A percentile compares a stretch with the other conserved stretches of the same genome.
Evolutionary conservation across 2,113 vertebrate genomes (phyloP).

Genomic region (Shinisaurus crocodilurus): DNA sequence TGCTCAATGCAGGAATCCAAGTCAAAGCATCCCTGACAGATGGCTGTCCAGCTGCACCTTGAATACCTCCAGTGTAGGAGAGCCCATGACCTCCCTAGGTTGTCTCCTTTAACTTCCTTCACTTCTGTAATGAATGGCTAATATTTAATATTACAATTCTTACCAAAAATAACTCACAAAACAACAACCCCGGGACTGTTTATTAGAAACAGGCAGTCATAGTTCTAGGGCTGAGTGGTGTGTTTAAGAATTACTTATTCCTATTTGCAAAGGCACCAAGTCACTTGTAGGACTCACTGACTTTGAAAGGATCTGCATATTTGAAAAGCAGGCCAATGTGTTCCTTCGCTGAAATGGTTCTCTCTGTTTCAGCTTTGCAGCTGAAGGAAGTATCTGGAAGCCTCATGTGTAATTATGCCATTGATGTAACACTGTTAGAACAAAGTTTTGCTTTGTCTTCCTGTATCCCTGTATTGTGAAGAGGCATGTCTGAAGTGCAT

Average conservation of each 20-base stretch:
- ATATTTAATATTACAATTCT: background rate
- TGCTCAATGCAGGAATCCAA: too few species aligned
- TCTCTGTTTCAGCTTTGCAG: background rate
- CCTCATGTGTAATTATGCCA: accelerated
- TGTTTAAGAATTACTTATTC: background rate
- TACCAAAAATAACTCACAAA: background rate
- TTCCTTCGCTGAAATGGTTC: background rate
- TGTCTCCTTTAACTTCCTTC: background rate
- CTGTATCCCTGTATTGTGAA: background rate
- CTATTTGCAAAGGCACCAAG: background rate
- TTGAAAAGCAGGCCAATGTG: background rate
- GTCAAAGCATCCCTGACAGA: too few species aligned
- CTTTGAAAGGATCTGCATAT: background rate
- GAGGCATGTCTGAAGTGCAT: conserved; percentile 30
- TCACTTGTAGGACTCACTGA: background rate
- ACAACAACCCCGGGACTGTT: background rate
- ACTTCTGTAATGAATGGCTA: accelerated
- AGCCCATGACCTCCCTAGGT: too few species aligned
- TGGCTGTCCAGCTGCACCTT: too few species aligned
- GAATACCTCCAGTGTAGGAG: too few species aligned
- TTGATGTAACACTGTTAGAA: background rate
- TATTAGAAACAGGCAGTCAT: background rate
- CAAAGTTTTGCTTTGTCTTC: background rate
- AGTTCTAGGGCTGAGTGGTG: background rate
- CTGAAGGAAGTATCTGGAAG: accelerated